Evolutionary conservation across 2,888 invertebrate genomes (phyloP), one percentile per base, ranked within the genome.

Genomic region (Eristalinus sepulchralis): DNA sequence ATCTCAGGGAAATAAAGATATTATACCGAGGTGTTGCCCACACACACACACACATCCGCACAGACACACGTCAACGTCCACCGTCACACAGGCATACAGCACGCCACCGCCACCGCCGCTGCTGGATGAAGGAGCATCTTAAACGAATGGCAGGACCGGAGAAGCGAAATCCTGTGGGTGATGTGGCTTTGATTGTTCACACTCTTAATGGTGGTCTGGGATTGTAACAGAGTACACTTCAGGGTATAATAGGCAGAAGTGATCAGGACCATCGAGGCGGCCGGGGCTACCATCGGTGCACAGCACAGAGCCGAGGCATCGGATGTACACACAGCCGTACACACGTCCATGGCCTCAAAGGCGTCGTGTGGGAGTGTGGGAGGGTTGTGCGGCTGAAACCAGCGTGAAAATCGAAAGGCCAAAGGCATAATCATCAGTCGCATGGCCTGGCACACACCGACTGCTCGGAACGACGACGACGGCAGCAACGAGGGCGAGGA

Each of bases 361-460:
- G 36, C 27, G 27, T 27, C 27, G 27, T 63, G 72, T 63, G 68
- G 53, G 62, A 60, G 27, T 63, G 72, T 63, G 68, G 53, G 62
- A 60, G 77, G 70, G 85, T 71, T 67, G 67, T n/a, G 57, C 22
- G 62, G 63, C 72, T 75, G 87, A 83, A 87, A 87, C 85, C 79
- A 84, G 88, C 88, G 87, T 88, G 88, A 88, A 88, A 88, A 88
- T 84, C 83, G 88, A 88, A 88, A 88, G 88, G 88, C 88, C 88
- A 88, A 88, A 86, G 87, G 88, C 88, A 86, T 88, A 88, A 87
- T 87, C 88, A 88, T 88, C 88, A 88, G 88, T 88, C 88, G 88
- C 88, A 88, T 88, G 87, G 88, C 88, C 82, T 88, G 79, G 78
- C 76, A 83, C 76, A 82, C 82, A 88, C 76, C 78, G 76, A 83